A percentile compares a stretch with the other conserved stretches of the same genome.
phyloP scores from a whole-genome alignment of 2,888 invertebrate species.

The Philaethria dido region DNA sequence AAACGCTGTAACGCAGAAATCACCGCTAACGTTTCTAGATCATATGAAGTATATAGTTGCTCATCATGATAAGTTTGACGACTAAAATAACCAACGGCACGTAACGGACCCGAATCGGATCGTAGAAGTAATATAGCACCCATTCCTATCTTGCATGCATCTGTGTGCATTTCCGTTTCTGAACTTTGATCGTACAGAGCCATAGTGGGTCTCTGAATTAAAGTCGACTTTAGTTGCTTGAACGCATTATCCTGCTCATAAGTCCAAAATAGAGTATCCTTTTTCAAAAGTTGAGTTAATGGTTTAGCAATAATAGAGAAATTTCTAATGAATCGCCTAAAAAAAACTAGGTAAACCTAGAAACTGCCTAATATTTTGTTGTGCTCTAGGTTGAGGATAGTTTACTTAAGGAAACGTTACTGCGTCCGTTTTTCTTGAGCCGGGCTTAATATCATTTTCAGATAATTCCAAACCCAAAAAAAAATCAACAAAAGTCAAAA shows the following conservation, averaged over 20 bases:
- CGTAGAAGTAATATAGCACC: slow-evolving; percentile 52
- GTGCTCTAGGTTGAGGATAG: slow-evolving; percentile 39
- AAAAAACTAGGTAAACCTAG: slow-evolving; percentile 44
- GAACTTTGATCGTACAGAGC: slow-evolving; percentile 50
- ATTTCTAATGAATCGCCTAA: slow-evolving; percentile 43
- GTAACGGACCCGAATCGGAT: slow-evolving; percentile 28
- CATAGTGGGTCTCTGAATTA: slow-evolving; percentile 45
- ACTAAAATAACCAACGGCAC: slow-evolving; percentile 47
- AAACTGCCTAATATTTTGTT: slow-evolving; percentile 45
- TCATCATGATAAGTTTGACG: slow-evolving; percentile 45
- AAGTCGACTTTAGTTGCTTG: not conserved
- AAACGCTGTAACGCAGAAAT: slow-evolving; percentile 50
- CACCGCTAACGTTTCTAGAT: slow-evolving; percentile 47
- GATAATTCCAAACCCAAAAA: slow-evolving; percentile 46
- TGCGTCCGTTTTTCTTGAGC: slow-evolving; percentile 33
- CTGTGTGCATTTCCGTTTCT: slow-evolving; percentile 53
- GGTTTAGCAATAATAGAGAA: slow-evolving; percentile 44
- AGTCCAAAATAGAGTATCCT: slow-evolving; percentile 43
- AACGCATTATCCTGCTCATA: slow-evolving; percentile 22
- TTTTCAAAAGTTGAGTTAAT: slow-evolving; percentile 37
- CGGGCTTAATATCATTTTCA: slow-evolving; percentile 36
- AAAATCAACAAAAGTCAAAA: slow-evolving; percentile 41
- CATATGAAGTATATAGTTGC: slow-evolving; percentile 44
- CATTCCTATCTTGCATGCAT: slow-evolving; percentile 50
- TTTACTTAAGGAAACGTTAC: too few species aligned